Evolutionary conservation across 2,113 vertebrate species (phyloP).

Genomic region (Microtus ochrogaster): DNA sequence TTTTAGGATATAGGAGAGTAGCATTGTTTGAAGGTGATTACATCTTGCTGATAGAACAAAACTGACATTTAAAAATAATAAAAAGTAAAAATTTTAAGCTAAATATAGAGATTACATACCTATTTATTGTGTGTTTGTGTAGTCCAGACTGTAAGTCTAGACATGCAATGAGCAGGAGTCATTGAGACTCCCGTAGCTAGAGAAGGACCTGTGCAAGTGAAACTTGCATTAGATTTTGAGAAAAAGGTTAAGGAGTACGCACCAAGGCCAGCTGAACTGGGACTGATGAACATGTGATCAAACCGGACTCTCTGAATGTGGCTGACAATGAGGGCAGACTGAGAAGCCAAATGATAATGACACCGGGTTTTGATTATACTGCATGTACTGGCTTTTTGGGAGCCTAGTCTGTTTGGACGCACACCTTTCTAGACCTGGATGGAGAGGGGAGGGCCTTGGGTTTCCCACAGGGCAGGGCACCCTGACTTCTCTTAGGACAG

Average conservation of each 20-base stretch:
- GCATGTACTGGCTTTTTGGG: too few species aligned
- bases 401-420: too few species aligned
- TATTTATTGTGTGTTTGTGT: neutral
- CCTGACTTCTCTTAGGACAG: too few species aligned
- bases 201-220: neutral
- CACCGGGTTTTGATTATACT: too few species aligned
- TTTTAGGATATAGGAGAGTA: neutral
- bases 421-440: too few species aligned
- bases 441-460: too few species aligned
- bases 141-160: neutral
- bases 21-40: neutral
- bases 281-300: too few species aligned
- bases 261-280: too few species aligned
- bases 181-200: neutral
- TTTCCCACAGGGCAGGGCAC: too few species aligned
- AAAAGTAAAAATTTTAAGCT: neutral
- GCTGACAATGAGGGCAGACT: too few species aligned
- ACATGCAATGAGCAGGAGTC: neutral
- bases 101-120: neutral
- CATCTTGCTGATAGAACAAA: constrained; percentile 16
- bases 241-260: neutral
- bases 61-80: neutral
- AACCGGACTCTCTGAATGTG: too few species aligned
- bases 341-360: too few species aligned
- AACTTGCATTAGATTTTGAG: constrained; percentile 19